Evolutionary conservation across 2,113 vertebrate genomes (phyloP).

Genomic region (Onychorhynchus coronatus): DNA sequence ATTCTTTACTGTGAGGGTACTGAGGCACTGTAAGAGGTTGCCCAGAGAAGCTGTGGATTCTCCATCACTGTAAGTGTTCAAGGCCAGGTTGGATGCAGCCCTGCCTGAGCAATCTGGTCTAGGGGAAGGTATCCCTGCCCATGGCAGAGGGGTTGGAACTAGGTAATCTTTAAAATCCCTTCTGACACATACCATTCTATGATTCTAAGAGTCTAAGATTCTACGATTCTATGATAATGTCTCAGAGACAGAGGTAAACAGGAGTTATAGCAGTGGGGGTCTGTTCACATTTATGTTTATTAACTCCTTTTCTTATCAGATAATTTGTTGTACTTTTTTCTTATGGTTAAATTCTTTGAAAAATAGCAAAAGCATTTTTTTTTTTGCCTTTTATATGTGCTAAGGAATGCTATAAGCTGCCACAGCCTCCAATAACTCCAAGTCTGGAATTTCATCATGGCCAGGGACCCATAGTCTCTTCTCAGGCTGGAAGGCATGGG

Average conservation of each 20-base stretch:
- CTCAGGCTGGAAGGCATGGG: accelerated
- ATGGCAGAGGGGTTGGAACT: neutral
- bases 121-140: neutral
- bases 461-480: neutral
- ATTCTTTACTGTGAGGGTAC: neutral
- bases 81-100: accelerated
- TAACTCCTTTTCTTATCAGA: neutral
- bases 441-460: neutral
- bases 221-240: accelerated
- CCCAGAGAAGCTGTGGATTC: neutral
- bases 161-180: neutral
- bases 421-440: neutral
- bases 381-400: neutral
- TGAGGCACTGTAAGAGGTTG: neutral
- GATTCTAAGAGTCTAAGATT: no score
- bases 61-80: neutral
- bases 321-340: neutral
- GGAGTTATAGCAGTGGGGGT: neutral
- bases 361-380: accelerated
- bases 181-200: accelerated
- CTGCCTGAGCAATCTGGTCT: neutral
- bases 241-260: neutral
- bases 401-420: neutral
- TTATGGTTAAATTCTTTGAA: neutral
- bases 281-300: neutral